Evolutionary conservation across 2,888 invertebrate species (phyloP).

Genomic region (Mimumesa dahlbomi): DNA sequence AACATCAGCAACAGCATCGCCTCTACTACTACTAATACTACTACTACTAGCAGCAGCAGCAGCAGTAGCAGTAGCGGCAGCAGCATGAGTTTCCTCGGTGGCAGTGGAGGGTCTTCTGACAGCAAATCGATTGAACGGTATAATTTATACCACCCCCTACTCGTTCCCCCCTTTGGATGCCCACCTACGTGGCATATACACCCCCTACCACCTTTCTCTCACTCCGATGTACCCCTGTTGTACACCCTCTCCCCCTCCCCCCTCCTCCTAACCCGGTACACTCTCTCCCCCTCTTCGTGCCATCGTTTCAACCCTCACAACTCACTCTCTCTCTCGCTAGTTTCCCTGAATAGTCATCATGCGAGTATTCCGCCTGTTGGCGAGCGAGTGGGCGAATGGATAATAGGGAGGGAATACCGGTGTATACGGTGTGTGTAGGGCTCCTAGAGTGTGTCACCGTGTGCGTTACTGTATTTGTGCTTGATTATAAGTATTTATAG

Average conservation of each 20-base stretch:
- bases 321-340: constrained; percentile 47
- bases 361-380: constrained; percentile 67
- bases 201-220: constrained; percentile 60
- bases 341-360: constrained; percentile 76
- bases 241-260: constrained; percentile 43
- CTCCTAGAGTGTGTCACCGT: constrained; percentile 58
- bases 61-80: constrained; percentile 56
- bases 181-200: constrained; percentile 65
- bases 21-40: background rate
- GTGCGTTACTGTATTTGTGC: constrained; percentile 26
- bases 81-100: constrained; percentile 63
- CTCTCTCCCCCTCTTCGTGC: constrained; percentile 20
- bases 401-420: constrained; percentile 71
- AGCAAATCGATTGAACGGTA: constrained; percentile 80
- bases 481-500: constrained; percentile 57
- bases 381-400: constrained; percentile 71
- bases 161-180: constrained; percentile 60
- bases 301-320: too few relatives aligned
- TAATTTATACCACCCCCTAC: constrained; percentile 80
- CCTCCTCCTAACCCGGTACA: constrained; percentile 58
- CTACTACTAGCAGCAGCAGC: constrained; percentile 34
- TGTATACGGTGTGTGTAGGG: constrained; percentile 54
- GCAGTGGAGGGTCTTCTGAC: constrained; percentile 78
- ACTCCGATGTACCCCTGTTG: constrained; percentile 28
- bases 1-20: constrained; percentile 41